A percentile compares a stretch with the other conserved stretches of the same genome.
Evolutionary conservation across 2,113 vertebrate species (phyloP).

Genomic region (Dendrocopos noguchii): DNA sequence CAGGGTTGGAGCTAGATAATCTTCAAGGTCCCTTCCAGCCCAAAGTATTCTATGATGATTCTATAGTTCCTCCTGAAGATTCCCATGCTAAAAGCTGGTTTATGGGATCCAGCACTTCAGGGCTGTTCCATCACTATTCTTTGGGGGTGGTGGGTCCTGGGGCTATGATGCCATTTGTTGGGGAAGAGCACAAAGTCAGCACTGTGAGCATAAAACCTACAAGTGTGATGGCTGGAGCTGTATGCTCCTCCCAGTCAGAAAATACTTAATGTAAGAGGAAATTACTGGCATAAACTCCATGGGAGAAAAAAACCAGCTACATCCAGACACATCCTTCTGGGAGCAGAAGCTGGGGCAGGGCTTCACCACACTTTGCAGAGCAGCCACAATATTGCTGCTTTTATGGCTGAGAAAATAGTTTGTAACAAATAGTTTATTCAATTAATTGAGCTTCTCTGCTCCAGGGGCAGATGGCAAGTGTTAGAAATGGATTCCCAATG

Average conservation of each 20-base stretch:
- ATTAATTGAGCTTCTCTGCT: conserved; percentile 32
- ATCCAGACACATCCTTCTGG: not conserved
- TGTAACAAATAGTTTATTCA: conserved; percentile 25
- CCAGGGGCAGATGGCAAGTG: conserved; percentile 1
- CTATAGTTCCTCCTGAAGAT: rapidly evolving
- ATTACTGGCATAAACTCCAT: not conserved
- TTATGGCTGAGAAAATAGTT: conserved; percentile 13
- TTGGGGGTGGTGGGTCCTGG: rapidly evolving
- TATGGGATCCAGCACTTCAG: not conserved
- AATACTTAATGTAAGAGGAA: not conserved
- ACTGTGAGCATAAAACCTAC: rapidly evolving
- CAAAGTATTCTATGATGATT: not conserved
- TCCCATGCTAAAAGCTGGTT: not conserved
- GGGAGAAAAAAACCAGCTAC: not conserved
- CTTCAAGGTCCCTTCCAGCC: too few relatives aligned
- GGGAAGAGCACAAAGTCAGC: rapidly evolving
- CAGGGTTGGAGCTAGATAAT: too few relatives aligned
- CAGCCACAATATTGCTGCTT: not conserved
- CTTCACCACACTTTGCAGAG: rapidly evolving
- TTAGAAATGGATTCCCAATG: not conserved
- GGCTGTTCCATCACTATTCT: not conserved
- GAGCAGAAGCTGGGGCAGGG: not conserved
- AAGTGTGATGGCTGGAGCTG: not conserved
- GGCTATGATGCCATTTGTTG: rapidly evolving
- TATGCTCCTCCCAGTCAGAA: not conserved